Percentiles rank a stretch among this genome's conserved stretches.
phyloP scores from a whole-genome alignment of 2,797 vertebrate species.

The Pampus argenteus region DNA sequence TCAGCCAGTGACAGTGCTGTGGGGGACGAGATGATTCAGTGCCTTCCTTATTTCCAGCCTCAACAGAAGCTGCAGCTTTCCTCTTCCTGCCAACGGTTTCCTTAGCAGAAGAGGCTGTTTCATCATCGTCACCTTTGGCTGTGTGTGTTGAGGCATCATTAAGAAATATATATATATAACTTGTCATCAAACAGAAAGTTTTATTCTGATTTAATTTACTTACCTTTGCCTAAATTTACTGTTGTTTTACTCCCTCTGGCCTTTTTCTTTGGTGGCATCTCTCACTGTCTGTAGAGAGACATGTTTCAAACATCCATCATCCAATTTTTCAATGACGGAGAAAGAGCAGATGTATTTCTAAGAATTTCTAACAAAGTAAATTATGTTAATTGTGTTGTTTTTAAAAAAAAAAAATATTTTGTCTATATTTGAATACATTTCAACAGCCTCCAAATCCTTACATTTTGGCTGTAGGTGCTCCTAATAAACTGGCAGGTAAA shows the following conservation, averaged over 20 bases:
- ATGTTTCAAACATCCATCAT: not conserved
- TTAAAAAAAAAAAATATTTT: too few relatives aligned
- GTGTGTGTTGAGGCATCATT: constrained; percentile 9
- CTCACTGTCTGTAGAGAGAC: constrained; percentile 25
- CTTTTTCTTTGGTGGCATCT: constrained; percentile 83
- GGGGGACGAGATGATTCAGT: constrained; percentile 15
- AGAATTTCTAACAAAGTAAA: not conserved
- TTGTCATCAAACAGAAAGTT: not conserved
- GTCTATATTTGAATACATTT: too few relatives aligned
- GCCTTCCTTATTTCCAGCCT: constrained; percentile 44
- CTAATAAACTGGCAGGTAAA: not conserved
- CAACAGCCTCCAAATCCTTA: too few relatives aligned
- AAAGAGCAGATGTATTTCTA: not conserved
- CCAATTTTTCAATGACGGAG: not conserved
- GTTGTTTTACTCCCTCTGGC: constrained; percentile 50
- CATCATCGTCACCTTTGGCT: constrained; percentile 42
- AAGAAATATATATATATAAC: not conserved
- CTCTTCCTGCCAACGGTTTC: constrained; percentile 47
- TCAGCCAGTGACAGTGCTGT: constrained; percentile 88
- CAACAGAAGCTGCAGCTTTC: constrained; percentile 61
- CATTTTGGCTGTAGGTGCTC: too few relatives aligned
- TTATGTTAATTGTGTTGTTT: too few relatives aligned
- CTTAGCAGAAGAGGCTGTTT: constrained; percentile 27
- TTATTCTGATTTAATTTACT: not conserved
- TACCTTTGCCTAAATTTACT: constrained; percentile 63